phyloP scores from a whole-genome alignment of 2,113 vertebrate species.

The Danionella cerebrum region DNA sequence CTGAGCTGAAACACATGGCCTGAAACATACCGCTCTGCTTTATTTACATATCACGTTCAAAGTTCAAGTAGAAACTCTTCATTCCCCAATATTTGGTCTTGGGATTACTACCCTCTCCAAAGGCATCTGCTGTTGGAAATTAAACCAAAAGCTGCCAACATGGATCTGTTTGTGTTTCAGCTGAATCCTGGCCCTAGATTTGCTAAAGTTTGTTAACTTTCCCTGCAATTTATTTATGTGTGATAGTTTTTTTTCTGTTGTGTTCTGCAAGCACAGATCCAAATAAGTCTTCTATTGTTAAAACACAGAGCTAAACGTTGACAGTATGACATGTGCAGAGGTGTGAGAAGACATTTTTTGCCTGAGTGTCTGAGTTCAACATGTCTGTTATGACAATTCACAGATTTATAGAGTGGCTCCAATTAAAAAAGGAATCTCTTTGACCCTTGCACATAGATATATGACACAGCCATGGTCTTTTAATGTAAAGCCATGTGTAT shows the following conservation, averaged over 20 bases:
- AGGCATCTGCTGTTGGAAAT: neutral
- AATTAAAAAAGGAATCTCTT: slow-evolving; percentile 29
- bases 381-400: slow-evolving; percentile 41
- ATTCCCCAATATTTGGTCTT: slow-evolving; percentile 10
- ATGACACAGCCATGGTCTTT: slow-evolving; percentile 18
- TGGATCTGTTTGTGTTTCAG: neutral
- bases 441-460: slow-evolving; percentile 6
- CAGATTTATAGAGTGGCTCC: slow-evolving; percentile 36
- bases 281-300: neutral
- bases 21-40: slow-evolving; percentile 7
- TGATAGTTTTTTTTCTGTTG: neutral
- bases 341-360: slow-evolving; percentile 26
- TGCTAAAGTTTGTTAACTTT: slow-evolving; percentile 9
- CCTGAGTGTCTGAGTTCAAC: slow-evolving; percentile 9
- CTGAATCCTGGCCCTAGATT: neutral
- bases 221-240: neutral
- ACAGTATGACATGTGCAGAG: neutral
- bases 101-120: neutral
- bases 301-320: neutral
- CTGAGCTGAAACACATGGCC: slow-evolving; percentile 31
- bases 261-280: neutral
- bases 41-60: slow-evolving; percentile 27
- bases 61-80: slow-evolving; percentile 28
- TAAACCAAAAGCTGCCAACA: neutral
- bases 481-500: slow-evolving; percentile 18